Conservation (phyloP, 2,113 vertebrate species). For the Dasyprocta punctata region DNA sequence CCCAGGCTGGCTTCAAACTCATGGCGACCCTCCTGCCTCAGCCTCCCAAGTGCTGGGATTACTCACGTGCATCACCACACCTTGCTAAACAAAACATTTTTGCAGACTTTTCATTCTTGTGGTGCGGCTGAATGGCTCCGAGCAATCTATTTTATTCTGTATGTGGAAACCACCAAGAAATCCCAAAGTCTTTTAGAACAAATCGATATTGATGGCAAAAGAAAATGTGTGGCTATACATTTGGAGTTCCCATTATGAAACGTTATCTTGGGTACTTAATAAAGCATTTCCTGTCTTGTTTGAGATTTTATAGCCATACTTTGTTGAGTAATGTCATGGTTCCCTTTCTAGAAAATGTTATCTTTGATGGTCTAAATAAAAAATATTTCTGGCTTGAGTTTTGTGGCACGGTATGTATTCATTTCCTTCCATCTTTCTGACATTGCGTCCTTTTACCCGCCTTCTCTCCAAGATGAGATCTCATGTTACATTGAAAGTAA, state of each 20-base stretch:
- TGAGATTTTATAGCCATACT: conserved; percentile 53
- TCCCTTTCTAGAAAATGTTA: conserved; percentile 55
- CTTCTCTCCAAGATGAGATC: neutral
- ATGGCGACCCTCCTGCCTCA: neutral
- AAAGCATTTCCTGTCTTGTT: conserved; percentile 61
- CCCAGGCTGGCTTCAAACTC: neutral
- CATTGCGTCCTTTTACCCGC: neutral
- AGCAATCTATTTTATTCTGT: conserved; percentile 35
- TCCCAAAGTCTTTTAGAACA: conserved; percentile 52
- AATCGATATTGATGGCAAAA: conserved; percentile 51
- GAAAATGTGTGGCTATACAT: neutral
- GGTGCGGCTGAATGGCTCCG: conserved; percentile 54
- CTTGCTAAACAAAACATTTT: conserved; percentile 28
- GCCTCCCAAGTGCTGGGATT: neutral
- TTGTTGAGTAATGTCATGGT: conserved; percentile 40
- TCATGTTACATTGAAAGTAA: neutral
- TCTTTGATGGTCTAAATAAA: conserved; percentile 72
- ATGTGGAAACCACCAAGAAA: conserved; percentile 43
- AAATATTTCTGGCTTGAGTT: neutral
- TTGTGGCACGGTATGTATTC: neutral
- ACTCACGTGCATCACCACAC: neutral
- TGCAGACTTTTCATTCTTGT: conserved; percentile 60
- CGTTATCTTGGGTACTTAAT: conserved; percentile 62
- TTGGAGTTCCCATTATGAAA: conserved; percentile 48
- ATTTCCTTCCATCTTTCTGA: neutral